Conservation (phyloP, 2,888 invertebrate genomes). For the Caradrina kadenii region DNA sequence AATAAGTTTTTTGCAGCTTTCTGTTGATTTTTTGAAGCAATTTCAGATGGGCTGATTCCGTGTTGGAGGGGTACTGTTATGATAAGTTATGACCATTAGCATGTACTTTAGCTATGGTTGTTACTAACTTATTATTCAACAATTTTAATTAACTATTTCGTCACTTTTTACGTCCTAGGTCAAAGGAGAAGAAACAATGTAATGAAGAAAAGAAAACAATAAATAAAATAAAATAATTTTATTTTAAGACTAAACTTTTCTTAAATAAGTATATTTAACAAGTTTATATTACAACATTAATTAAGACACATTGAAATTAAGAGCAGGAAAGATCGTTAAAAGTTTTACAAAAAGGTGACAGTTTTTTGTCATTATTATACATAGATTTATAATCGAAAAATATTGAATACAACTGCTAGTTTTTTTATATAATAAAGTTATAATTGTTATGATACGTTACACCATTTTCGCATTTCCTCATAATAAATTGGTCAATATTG, state of each 20-base stretch:
- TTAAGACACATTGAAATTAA: constrained; percentile 51
- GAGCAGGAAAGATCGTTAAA: constrained; percentile 24
- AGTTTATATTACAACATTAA: constrained; percentile 51
- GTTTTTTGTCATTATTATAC: constrained; percentile 11
- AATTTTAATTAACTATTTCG: not conserved
- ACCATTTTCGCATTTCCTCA: not conserved
- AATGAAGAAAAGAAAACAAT: constrained; percentile 38
- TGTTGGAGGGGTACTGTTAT: too few relatives aligned
- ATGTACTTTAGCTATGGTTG: not conserved
- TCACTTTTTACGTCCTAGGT: not conserved
- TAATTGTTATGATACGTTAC: not conserved
- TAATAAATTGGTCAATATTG: not conserved
- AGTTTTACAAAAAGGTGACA: constrained; percentile 44
- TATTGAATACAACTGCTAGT: constrained; percentile 23
- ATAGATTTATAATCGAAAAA: constrained; percentile 23
- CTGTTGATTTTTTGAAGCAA: too few relatives aligned
- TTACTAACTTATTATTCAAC: not conserved
- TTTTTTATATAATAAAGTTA: not conserved
- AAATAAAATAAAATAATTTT: constrained; percentile 46
- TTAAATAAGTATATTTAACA: constrained; percentile 53
- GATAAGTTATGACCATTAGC: too few relatives aligned
- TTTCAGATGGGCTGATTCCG: too few relatives aligned
- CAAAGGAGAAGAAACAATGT: not conserved
- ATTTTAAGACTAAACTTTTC: constrained; percentile 54
- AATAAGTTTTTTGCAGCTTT: too few relatives aligned